Base-by-base conservation (phyloP, 1,140 invertebrate genomes). In the Bacillus rossius region DNA sequence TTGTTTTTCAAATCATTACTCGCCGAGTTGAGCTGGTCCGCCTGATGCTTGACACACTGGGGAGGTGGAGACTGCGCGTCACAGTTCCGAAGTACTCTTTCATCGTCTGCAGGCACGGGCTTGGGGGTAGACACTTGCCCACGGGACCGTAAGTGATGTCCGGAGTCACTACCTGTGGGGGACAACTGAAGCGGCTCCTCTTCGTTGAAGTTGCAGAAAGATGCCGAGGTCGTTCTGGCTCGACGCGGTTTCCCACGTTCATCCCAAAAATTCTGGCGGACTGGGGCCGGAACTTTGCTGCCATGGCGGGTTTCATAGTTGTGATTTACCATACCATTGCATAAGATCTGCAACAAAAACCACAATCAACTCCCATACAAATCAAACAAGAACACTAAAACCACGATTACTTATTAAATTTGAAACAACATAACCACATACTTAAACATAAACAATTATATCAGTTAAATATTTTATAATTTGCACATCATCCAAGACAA, bases 71-170 rank as follows among this genome's bases (percentile, higher is more conserved):
- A 25, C 17, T 55, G 37, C 10, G 25, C 17, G 17, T 42, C 38
- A 40, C 20, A 43, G 17, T n/a, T 23, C 0, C 41, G 53, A 43
- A 41, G 8, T 10, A 55, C 67, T 48, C 61, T 64, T 10, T 61
- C 61, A 22, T 61, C 64, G 8, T 60, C 61, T 3, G 68, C 69
- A 23, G 68, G 60, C 14, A 68, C 38, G 19, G 41, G 58, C 3
- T 55, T 54, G 1, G 66, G 64, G 10, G 66, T 51, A 42, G 45
- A 48, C 4, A 61, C 14, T 26, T 63, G 55, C 8, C 52, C 53
- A n/a, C 53, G 29, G 1, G 68, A 67, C 25, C 68, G 50, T 22
- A 62, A 23, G 50, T 65, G 65, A 59, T 69, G 68, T 1, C 60
- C 61, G 16, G 38, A 51, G 43, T 63, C 62, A 48, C 66, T 63